Percentiles rank a stretch among this genome's conserved stretches.
These are phyloP conservation scores for Thinocorus orbignyianus DNA, from an alignment of 2,113 vertebrate species.

Conservation along the genomic window DNA sequence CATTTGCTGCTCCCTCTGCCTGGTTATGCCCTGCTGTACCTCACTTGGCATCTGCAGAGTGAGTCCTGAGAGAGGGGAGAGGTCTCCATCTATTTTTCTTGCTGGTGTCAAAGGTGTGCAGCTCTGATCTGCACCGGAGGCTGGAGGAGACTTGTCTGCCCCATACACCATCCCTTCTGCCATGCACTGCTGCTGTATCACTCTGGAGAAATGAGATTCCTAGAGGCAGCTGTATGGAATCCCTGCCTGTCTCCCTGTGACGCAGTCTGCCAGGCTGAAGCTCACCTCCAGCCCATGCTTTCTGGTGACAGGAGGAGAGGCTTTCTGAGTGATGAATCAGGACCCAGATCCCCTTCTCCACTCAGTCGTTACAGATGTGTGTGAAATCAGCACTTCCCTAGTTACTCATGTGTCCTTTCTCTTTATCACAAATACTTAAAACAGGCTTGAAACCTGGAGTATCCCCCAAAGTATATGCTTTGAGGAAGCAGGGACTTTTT, in stretches of 20 bases:
- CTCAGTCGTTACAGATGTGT: neutral
- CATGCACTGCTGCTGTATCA: neutral
- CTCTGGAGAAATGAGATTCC: neutral
- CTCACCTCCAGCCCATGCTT: neutral
- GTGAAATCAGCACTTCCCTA: neutral
- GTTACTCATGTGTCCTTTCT: neutral
- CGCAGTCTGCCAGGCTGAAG: neutral
- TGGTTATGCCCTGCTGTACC: neutral
- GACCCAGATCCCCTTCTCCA: neutral
- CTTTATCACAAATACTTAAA: neutral
- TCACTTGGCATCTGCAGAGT: neutral
- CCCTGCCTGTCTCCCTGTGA: neutral
- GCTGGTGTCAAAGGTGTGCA: neutral
- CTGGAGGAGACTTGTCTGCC: too few species aligned
- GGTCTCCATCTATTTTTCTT: neutral
- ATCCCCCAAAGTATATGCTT: neutral
- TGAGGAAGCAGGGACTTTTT: neutral
- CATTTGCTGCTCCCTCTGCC: neutral
- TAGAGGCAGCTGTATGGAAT: rapidly evolving
- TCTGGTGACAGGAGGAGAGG: neutral
- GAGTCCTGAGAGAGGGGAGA: neutral
- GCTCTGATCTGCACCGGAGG: rapidly evolving
- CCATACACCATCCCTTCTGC: neutral
- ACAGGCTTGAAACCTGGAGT: neutral
- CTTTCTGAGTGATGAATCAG: neutral